Percentiles rank a stretch among this genome's conserved stretches.
These are phyloP conservation scores for Linepithema humile DNA, from an alignment of 1,140 invertebrate genomes.

Conservation along the genomic window DNA sequence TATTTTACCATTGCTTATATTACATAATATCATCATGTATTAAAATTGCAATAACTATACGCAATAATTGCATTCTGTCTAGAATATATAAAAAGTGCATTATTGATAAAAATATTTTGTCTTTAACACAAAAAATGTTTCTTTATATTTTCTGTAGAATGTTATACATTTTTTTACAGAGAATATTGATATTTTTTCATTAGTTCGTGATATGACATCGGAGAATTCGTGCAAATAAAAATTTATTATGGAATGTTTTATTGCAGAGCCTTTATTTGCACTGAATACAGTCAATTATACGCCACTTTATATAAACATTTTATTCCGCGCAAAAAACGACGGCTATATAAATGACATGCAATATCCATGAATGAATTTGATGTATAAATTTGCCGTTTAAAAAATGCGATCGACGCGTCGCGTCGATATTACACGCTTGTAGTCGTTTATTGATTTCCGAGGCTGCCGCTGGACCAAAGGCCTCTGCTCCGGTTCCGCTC, in stretches of 20 bases:
- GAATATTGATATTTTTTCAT: too few species aligned
- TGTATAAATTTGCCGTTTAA: conserved; percentile 13
- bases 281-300: not conserved
- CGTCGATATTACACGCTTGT: conserved; percentile 61
- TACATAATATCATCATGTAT: too few species aligned
- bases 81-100: too few species aligned
- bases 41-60: too few species aligned
- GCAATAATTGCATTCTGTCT: too few species aligned
- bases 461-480: conserved; percentile 72
- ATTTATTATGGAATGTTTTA: not conserved
- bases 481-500: conserved; percentile 48
- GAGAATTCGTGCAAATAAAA: not conserved
- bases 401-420: conserved; percentile 40
- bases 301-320: conserved; percentile 19
- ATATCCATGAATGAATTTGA: conserved; percentile 30
- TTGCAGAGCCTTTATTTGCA: not conserved
- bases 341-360: not conserved
- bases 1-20: too few species aligned
- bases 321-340: not conserved
- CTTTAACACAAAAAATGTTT: too few species aligned
- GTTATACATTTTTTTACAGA: too few species aligned
- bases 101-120: too few species aligned
- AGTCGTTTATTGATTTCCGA: conserved; percentile 77
- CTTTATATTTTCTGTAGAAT: too few species aligned
- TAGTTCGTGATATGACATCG: too few species aligned